Conservation (phyloP, 2,888 invertebrate species). For the Marasmarcha lunaedactyla region DNA sequence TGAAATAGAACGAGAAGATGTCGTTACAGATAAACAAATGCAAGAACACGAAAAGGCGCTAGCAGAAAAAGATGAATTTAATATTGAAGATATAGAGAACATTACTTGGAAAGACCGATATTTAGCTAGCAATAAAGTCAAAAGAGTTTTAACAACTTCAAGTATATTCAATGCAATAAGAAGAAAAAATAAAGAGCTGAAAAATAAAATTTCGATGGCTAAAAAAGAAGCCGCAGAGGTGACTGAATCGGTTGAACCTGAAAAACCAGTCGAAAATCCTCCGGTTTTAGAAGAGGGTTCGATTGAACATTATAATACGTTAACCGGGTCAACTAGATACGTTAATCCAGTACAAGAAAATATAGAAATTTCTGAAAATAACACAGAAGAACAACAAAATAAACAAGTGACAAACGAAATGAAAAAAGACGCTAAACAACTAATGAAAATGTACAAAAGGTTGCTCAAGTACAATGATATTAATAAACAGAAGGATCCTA, state of each 20-base stretch:
- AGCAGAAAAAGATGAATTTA: conserved; percentile 7
- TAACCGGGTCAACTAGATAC: conserved; percentile 43
- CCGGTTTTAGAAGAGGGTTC: conserved; percentile 49
- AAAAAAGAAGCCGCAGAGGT: conserved; percentile 21
- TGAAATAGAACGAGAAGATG: conserved; percentile 43
- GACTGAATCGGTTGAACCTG: conserved; percentile 9
- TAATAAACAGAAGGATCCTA: conserved; percentile 30
- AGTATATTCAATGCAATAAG: conserved; percentile 71
- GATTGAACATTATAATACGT: conserved; percentile 66
- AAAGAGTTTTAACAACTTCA: conserved; percentile 64
- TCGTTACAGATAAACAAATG: conserved; percentile 32
- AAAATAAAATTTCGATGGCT: conserved; percentile 41
- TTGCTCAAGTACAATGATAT: conserved; percentile 52
- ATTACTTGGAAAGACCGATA: conserved; percentile 72
- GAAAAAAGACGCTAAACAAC: conserved; percentile 54
- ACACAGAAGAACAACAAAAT: conserved; percentile 16
- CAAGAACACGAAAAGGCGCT: conserved; percentile 21
- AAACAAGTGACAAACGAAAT: conserved; percentile 26
- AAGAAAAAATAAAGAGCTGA: conserved; percentile 66
- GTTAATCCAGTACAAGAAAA: conserved; percentile 37
- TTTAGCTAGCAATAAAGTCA: conserved; percentile 71
- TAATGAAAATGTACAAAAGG: conserved; percentile 59
- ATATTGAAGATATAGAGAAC: conserved; percentile 19
- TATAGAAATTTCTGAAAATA: conserved; percentile 9
- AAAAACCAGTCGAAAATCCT: conserved; percentile 2